Conservation (phyloP, 2,888 invertebrate genomes). For the Plusia festucae region DNA sequence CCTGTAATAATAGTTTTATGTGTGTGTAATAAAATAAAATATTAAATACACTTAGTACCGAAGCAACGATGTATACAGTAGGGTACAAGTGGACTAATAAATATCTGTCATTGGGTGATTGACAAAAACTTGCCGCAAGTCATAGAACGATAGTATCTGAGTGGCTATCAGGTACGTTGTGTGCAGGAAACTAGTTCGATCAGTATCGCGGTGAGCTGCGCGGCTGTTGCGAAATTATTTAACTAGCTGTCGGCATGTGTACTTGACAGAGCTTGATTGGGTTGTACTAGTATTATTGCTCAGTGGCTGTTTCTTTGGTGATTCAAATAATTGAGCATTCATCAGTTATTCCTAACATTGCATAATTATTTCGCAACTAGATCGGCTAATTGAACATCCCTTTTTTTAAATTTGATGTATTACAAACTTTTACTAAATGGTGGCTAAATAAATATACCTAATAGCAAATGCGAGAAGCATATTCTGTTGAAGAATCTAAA, state of each 20-base stretch:
- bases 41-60: neutral
- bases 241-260: constrained; percentile 18
- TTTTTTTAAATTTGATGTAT: too few species aligned
- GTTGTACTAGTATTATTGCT: neutral
- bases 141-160: constrained; percentile 7
- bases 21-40: too few species aligned
- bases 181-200: constrained; percentile 16
- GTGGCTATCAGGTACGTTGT: constrained; percentile 17
- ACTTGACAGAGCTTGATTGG: neutral
- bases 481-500: too few species aligned
- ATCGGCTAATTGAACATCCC: too few species aligned
- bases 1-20: too few species aligned
- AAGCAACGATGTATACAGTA: neutral
- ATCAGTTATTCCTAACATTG: too few species aligned
- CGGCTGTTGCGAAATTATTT: neutral
- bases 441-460: too few species aligned
- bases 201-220: constrained; percentile 9
- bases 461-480: too few species aligned
- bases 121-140: constrained; percentile 11
- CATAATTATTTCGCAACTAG: too few species aligned
- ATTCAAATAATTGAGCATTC: neutral
- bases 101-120: constrained; percentile 21
- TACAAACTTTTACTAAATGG: too few species aligned
- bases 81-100: constrained; percentile 8
- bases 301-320: neutral